Base-by-base conservation (phyloP, 37 sponge, comb jelly and placozoan species). In the Beroe ovata region DNA sequence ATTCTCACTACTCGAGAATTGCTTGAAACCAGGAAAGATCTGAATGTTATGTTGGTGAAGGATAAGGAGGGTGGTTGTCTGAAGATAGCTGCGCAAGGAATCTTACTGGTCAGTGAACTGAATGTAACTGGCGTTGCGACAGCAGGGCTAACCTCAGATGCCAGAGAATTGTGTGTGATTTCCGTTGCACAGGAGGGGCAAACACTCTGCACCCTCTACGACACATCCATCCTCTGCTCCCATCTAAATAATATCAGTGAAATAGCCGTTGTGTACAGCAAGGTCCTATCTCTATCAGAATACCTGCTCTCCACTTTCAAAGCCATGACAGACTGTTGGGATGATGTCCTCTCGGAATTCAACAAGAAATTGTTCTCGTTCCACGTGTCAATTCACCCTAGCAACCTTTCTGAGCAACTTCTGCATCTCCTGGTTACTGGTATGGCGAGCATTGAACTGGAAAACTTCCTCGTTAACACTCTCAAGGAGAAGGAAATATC, bases 401-500 rank as follows among this genome's bases (percentile, higher is more conserved):
- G 84, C 22, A 77, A 39, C 38, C 22, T 77, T 42, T 77, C 84
- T 0, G 54, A 77, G 33, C 84, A 77, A 29, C 41, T 77, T 35
- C 84, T 77, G 4, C 84, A 77, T 42, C 84, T 77, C 54, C 29
- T 77, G 29, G 84, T 77, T 25, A 77, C 84, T 77, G 84, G 84
- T 11, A 39, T 35, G 25, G 84, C 84, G 29, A 36, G 38, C 41
- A 77, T 77, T 30, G 84, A 77, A 19, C 84, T 77, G 47, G 84
- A 77, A 35, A 77, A 77, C 54, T 77, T 77, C 47, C 84, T 77
- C 6, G 84, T 77, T 0, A 30, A 77, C 47, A 77, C 84, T 23
- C 84, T 77, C 54, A 77, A 77, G 28, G 84, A 77, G 84, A 77
- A 77, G 84, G 84, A 77, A 23, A 77, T 77, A 40, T 77, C 84